phyloP scores from a whole-genome alignment of 2,888 invertebrate genomes.

The Aleiodes alternator region DNA sequence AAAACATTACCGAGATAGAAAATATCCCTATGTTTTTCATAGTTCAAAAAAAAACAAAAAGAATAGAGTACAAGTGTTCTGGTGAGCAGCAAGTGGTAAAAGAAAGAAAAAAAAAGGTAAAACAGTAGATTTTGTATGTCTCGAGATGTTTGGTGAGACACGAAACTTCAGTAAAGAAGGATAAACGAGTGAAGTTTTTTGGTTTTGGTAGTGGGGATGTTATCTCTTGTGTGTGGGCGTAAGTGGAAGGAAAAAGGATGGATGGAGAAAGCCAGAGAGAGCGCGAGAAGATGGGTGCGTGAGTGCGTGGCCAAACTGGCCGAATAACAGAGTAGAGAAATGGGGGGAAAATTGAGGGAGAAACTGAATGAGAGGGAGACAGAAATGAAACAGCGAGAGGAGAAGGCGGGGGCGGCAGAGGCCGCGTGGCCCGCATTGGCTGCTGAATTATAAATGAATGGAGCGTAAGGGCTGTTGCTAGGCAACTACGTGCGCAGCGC shows the following conservation, averaged over 20 bases:
- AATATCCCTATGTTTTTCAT: not conserved
- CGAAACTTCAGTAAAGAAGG: conserved; percentile 13
- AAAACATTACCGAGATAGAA: not conserved
- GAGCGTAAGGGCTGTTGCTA: conserved; percentile 76
- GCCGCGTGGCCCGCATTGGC: conserved; percentile 76
- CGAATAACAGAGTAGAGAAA: conserved; percentile 31
- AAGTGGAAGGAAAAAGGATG: conserved; percentile 30
- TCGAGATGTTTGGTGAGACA: conserved; percentile 2
- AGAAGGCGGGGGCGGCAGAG: conserved; percentile 65
- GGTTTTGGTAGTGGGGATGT: not conserved
- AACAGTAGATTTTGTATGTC: not conserved
- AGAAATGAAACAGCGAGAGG: conserved; percentile 39
- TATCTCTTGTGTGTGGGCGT: conserved; percentile 13
- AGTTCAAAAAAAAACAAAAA: not conserved
- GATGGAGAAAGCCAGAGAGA: conserved; percentile 2
- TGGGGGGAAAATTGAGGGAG: conserved; percentile 47
- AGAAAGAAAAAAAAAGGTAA: not conserved
- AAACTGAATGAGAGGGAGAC: conserved; percentile 33
- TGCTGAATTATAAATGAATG: conserved; percentile 75
- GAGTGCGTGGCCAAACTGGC: conserved; percentile 49
- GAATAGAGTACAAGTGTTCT: not conserved
- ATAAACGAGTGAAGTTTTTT: conserved; percentile 13
- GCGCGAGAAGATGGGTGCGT: conserved; percentile 42
- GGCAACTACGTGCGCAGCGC: conserved; percentile 74
- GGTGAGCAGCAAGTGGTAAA: not conserved